phyloP scores from a whole-genome alignment of 2,797 vertebrate species.

The Bufotes viridis region DNA sequence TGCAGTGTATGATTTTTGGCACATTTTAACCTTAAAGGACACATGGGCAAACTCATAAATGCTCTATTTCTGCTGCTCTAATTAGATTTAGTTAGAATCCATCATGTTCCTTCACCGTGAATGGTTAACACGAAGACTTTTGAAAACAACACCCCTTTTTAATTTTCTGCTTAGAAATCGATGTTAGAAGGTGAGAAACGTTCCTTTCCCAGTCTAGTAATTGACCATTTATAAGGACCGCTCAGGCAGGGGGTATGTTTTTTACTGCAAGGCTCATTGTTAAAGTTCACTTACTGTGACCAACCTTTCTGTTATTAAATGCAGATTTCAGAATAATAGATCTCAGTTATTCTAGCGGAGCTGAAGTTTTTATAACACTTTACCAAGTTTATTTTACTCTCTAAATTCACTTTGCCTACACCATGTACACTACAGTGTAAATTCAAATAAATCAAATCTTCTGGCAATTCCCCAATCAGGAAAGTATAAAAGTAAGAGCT shows the following conservation, averaged over 20 bases:
- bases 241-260: slow-evolving; percentile 60
- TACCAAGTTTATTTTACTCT: slow-evolving; percentile 32
- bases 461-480: too few species aligned
- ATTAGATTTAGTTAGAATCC: not conserved
- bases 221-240: slow-evolving; percentile 44
- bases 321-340: slow-evolving; percentile 54
- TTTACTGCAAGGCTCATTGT: slow-evolving; percentile 54
- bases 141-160: slow-evolving; percentile 31
- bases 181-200: slow-evolving; percentile 55
- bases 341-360: slow-evolving; percentile 32
- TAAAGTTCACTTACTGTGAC: slow-evolving; percentile 57
- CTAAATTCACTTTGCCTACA: slow-evolving; percentile 10
- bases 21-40: not conserved
- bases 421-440: not conserved
- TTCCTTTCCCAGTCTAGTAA: slow-evolving; percentile 58
- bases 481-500: not conserved
- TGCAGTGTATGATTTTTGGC: not conserved
- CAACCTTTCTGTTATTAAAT: slow-evolving; percentile 54
- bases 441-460: not conserved
- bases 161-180: slow-evolving; percentile 24
- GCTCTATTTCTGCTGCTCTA: not conserved
- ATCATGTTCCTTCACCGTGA: slow-evolving; percentile 7
- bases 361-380: slow-evolving; percentile 30
- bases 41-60: not conserved
- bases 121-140: slow-evolving; percentile 9